Evolutionary conservation across 1,140 invertebrate species (phyloP), one percentile per base, ranked within the genome.

Genomic region (Drosophila virilis): DNA sequence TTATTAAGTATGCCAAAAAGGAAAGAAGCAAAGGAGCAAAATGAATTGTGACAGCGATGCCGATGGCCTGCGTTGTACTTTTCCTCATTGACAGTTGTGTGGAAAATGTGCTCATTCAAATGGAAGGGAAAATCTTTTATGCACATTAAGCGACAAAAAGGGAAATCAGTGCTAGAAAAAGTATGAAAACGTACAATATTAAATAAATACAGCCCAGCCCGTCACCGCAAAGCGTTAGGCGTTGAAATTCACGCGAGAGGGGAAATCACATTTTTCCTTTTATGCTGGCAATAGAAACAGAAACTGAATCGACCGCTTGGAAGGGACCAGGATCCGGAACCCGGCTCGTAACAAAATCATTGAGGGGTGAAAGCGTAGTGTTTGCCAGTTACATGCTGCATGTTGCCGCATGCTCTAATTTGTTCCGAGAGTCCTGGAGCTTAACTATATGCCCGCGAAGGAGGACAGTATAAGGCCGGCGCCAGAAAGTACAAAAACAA

Each of bases 111-210:
- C 48, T 78, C 84, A 67, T 82, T 90, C 73, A 64, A 82, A 90
- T 80, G 81, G 86, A 90, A 90, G 64, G 54, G 78, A 90, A 90
- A 90, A 90, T 90, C 85, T 90, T 90, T 90, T 90, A 90, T 90
- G 85, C 81, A 80, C 85, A 89, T 89, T 90, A 89, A 89, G 54
- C 85, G 85, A 84, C 85, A 85, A 90, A 90, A 86, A 84, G 86
- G 85, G 85, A 90, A 90, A 90, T 90, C 85, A 90, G 75, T 90
- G 78, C 75, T 77, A 68, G 72, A 78, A 82, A 84, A 81, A 80
- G 78, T 90, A 85, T 79, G 70, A 80, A 84, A 89, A 90, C 58
- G 64, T 66, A 78, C 85, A 84, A 89, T 89, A 89, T 89, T 89
- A 89, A 89, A 89, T 89, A 89, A 89, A 89, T 89, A 89, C 80